Evolutionary conservation across 2,113 vertebrate genomes (phyloP), one percentile per base, ranked within the genome.

Genomic region (Eira barbara): DNA sequence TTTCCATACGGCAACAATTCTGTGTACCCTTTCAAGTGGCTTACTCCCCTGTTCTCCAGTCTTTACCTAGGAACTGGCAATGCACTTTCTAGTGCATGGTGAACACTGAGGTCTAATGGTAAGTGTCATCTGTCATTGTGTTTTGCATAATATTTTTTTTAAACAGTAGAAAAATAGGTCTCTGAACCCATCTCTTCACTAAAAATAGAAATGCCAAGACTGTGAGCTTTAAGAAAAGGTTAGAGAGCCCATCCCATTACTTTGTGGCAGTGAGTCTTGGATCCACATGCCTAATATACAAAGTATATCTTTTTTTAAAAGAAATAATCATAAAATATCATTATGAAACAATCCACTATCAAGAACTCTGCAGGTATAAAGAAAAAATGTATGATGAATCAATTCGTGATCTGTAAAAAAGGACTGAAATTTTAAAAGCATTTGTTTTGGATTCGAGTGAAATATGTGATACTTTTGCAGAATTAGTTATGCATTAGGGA

Each of bases 401-500:
- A 84, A 91, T 0, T 69, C 3, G 55, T 36, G 52, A 47, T 79
- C 63, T 90, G 29, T 42, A n/a, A 57, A 78, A 67, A 85, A 21
- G 23, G 9, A 49, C 31, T 52, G 61, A 80, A 73, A 84, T 9
- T 91, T 65, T 65, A n/a, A 92, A 85, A 49, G 31, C n/a, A n/a
- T 71, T 89, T 92, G 36, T 25, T 90, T 91, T 21, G 36, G 39
- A 71, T 91, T 17, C 27, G n/a, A 92, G 21, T 45, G 67, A 80
- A 94, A 73, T 67, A 79, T 47, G 4, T 31, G 49, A 89, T 82
- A 18, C 6, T 71, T 57, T 27, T 86, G 34, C 71, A 36, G 39
- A 85, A 95, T 97, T 88, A 96, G 69, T 85, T 91, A 69, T 63
- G 39, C 31, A 52, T 76, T 69, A 65, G 61, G 39, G n/a, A 73